Base-by-base conservation (phyloP, 2,888 invertebrate genomes). In the Esperia sulphurella region DNA sequence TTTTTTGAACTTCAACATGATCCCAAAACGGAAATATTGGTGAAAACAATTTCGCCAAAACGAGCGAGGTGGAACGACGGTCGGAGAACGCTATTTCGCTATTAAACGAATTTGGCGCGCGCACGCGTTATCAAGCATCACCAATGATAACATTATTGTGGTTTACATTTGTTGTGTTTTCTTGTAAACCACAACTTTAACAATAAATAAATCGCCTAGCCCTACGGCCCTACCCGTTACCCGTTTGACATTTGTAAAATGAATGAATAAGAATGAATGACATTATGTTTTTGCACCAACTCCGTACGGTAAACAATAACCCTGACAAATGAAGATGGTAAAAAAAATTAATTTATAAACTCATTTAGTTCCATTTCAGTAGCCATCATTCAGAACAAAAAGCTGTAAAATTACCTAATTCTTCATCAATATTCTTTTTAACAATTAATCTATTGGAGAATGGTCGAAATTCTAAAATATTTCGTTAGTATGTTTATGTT, bases 1-100 rank as follows among this genome's bases (percentile, higher is more conserved):
- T 84, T 91, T 90, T 87, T 90, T 90, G 67, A 90, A 90, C 67
- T 90, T 90, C 83, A 90, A 86, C 90, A 90, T 90, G 78, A 64
- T 83, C 68, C 68, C 67, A 64, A 68, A 59, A 59, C 61, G 61
- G 53, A 65, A 65, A 9, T 60, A 59, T 51, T 51, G 46, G 58
- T 54, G 61, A 73, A 75, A 74, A 74, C 59, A 60, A 67, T 68
- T 66, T 67, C 59, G 66, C 58, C 57, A 62, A 55, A 58, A 53
- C 54, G 50, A 63, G 57, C 71, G 63, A 74, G 66, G 71, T 70
- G 71, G 66, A 57, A 57, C 61, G 57, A 61, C 48, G 52, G 45
- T 53, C 60, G 54, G 54, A 59, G 57, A 55, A 58, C 61, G 58
- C 54, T 65, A 59, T 68, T 63, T 64, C 61, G 58, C 61, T 58